These are phyloP conservation scores for Pristis pectinata DNA, from an alignment of 2,797 vertebrate species.

Conservation along the genomic window DNA sequence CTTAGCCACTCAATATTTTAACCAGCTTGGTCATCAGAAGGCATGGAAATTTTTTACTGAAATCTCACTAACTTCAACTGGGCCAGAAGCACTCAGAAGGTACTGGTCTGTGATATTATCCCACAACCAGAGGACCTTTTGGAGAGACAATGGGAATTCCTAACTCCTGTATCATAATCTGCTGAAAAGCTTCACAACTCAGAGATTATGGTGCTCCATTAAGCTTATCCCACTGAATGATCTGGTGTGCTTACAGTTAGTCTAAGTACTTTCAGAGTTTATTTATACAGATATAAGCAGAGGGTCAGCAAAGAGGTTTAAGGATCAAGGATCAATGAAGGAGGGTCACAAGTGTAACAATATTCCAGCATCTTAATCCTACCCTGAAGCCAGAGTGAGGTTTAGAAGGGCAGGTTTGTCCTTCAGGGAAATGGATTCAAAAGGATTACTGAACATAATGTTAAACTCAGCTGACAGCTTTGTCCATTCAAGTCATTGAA, in stretches of 20 bases:
- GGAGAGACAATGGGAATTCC: neutral
- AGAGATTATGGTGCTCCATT: neutral
- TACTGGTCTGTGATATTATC: neutral
- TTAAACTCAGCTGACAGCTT: neutral
- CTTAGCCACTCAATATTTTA: neutral
- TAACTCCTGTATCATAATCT: neutral
- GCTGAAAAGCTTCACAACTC: neutral
- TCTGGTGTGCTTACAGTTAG: neutral
- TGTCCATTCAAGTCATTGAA: neutral
- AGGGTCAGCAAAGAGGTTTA: neutral
- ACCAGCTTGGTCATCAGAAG: neutral
- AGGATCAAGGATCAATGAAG: slow-evolving; percentile 3
- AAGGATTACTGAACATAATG: neutral
- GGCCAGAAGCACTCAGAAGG: neutral
- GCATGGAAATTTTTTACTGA: neutral
- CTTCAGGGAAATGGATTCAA: neutral
- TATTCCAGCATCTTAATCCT: neutral
- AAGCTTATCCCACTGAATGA: neutral
- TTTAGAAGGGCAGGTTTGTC: neutral
- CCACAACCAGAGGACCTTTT: neutral
- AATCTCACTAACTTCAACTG: neutral
- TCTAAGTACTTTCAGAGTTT: slow-evolving; percentile 5
- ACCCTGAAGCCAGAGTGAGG: neutral
- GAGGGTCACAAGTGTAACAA: neutral
- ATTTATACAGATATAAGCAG: neutral